Base-by-base conservation (phyloP, 2,888 invertebrate species). In the Zygogramma bicolorata region DNA sequence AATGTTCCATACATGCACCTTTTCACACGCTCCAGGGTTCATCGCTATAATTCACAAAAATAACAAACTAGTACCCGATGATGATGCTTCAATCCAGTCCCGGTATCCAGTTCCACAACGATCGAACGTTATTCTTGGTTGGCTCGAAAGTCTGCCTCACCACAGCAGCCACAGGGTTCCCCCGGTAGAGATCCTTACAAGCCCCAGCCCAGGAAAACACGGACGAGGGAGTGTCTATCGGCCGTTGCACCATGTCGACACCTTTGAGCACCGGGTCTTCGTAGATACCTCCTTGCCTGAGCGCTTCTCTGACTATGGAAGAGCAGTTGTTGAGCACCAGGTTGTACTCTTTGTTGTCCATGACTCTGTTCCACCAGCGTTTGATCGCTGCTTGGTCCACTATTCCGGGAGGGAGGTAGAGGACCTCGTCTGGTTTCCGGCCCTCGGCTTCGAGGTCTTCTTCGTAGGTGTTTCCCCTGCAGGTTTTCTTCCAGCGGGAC, bases 401-500 rank as follows among this genome's bases (percentile, higher is more conserved):
- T 3, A 53, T 53, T 13, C 25, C 53, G 27, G 53, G 53, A n/a
- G 53, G 53, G 5, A 53, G 53, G 6, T 53, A 53, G 6, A 53
- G 53, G n/a, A 53, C 25, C n/a, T 53, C 25, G 7, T 53, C 27
- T 4, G 53, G 53, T 25, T 6, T 1, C 3, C 53, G 53, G 3
- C 25, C 53, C 25, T 53, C 53, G 3, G 53, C 53, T 10, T 1
- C 8, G 13, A 10, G 27, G 6, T 53, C 53, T 1, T 53, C 53
- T 22, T 25, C n/a, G 25, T 53, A 53, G 22, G 53, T 53, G n/a
- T 53, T 53, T 53, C 53, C 53, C n/a, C n/a, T 10, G n/a, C 53
- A n/a, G 22, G 25, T 27, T 53, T 53, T 53, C n/a, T 53, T 53
- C 53, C 53, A 53, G 10, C 53, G 25, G 2, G 13, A 25, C 10